Evolutionary conservation across 1,140 invertebrate genomes (phyloP), one percentile per base, ranked within the genome.

Genomic region (Drosophila nasuta): DNA sequence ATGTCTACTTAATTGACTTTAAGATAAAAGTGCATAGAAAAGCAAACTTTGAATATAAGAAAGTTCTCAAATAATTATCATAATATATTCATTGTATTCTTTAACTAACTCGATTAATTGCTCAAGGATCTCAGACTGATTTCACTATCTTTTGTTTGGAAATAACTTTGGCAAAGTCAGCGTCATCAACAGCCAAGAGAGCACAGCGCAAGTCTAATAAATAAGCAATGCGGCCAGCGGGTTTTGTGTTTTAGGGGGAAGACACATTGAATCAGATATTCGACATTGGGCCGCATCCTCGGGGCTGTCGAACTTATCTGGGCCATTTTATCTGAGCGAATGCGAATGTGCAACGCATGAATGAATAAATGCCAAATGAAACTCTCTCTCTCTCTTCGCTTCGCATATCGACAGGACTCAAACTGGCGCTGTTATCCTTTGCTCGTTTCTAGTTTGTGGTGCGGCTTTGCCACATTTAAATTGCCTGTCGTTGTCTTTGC

Each of bases 281-380:
- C 65, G 59, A 64, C 46, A 74, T 66, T 68, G 56, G 46, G 46
- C 69, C 41, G 73, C 63, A 77, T 77, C 75, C 51, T 74, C 57
- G 73, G 70, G 56, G 33, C 66, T 62, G 35, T 17, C 41, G 17
- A 41, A 66, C 8, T 69, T 77, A 75, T 77, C 75, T 38, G 65
- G 10, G 2, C 41, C 65, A 59, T 77, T 77, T 69, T 75, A 77
- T 77, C 75, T 28, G 46, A 52, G 54, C 74, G 56, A 66, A 71
- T 76, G 57, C 69, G 64, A 77, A 77, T 77, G 65, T 77, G 75
- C 71, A 77, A 77, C 75, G 75, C 75, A 77, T 77, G 75, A 77
- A 77, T 77, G 75, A 77, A 63, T 74, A 77, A 68, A 77, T 65
- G 71, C 75, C 71, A 75, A 75, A 69, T 63, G 58, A 52, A 75